Conservation (phyloP, 2,888 invertebrate genomes). For the Cataglyphis altisquamis region DNA sequence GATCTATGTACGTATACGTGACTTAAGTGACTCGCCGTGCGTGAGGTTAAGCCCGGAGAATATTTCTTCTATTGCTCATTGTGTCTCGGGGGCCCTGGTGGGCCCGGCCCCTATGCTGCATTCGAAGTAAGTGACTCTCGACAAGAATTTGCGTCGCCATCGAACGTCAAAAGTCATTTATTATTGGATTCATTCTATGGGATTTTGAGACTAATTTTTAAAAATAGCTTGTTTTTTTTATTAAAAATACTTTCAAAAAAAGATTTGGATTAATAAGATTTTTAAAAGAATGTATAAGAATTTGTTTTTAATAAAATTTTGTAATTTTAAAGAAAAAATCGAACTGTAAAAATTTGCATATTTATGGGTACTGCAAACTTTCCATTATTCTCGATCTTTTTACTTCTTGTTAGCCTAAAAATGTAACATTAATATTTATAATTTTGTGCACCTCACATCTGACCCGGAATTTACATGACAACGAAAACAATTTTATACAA, state of each 20-base stretch:
- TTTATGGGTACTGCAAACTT: background rate
- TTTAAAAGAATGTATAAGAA: too few species aligned
- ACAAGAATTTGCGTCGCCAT: slow-evolving; percentile 33
- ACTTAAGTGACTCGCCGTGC: slow-evolving; percentile 72
- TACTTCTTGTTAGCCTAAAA: slow-evolving; percentile 11
- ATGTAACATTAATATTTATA: background rate
- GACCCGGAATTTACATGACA: background rate
- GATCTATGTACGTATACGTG: slow-evolving; percentile 48
- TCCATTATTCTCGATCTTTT: background rate
- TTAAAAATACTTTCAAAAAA: too few species aligned
- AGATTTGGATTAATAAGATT: too few species aligned
- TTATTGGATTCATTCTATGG: background rate
- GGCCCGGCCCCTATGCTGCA: slow-evolving; percentile 19
- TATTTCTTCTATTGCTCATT: slow-evolving; percentile 77
- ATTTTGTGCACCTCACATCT: background rate
- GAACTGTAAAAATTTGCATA: background rate
- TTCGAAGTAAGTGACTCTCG: slow-evolving; percentile 44
- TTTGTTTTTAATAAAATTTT: too few species aligned
- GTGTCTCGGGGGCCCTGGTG: slow-evolving; percentile 49
- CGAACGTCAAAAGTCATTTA: slow-evolving; percentile 21
- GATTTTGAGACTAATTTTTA: background rate
- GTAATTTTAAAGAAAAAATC: background rate
- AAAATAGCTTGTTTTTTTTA: background rate
- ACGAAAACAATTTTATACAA: slow-evolving; percentile 8
- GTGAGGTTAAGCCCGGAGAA: slow-evolving; percentile 79